These are phyloP conservation scores for Gasterosteus nipponicus DNA, from an alignment of 2,113 vertebrate species.

Conservation along the genomic window DNA sequence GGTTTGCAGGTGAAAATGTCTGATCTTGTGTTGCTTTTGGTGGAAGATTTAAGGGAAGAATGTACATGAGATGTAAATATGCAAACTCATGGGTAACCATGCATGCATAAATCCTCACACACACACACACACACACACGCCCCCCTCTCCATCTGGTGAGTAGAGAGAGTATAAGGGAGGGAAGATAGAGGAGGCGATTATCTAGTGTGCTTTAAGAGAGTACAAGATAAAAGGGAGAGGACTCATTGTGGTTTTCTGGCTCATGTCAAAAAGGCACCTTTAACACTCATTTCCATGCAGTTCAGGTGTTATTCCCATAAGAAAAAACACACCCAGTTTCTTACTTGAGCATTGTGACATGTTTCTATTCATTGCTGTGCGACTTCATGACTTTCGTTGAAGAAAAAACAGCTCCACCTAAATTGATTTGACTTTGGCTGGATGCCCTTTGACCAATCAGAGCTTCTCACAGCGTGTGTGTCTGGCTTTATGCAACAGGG, in stretches of 20 bases:
- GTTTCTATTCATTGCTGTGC: not conserved
- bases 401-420: constrained; percentile 22
- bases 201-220: constrained; percentile 3
- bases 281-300: not conserved
- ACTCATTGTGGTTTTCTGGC: constrained; percentile 3
- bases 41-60: constrained; percentile 28
- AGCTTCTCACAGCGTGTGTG: not conserved
- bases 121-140: constrained; percentile 21
- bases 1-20: not conserved
- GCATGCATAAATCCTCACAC: constrained; percentile 48
- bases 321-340: not conserved
- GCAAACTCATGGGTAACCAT: constrained; percentile 71
- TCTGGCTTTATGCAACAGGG: constrained; percentile 14
- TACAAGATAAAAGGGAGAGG: constrained; percentile 2
- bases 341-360: not conserved
- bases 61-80: constrained; percentile 66
- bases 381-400: not conserved
- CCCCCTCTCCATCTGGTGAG: constrained; percentile 78
- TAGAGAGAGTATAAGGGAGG: constrained; percentile 40
- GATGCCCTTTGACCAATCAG: constrained; percentile 43
- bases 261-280: not conserved
- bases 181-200: constrained; percentile 10
- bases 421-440: constrained; percentile 28
- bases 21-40: not conserved
- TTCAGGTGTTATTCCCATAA: not conserved